These are phyloP conservation scores for Brachypodius melanocephalos DNA, from an alignment of 2,113 vertebrate species.

Conservation along the genomic window DNA sequence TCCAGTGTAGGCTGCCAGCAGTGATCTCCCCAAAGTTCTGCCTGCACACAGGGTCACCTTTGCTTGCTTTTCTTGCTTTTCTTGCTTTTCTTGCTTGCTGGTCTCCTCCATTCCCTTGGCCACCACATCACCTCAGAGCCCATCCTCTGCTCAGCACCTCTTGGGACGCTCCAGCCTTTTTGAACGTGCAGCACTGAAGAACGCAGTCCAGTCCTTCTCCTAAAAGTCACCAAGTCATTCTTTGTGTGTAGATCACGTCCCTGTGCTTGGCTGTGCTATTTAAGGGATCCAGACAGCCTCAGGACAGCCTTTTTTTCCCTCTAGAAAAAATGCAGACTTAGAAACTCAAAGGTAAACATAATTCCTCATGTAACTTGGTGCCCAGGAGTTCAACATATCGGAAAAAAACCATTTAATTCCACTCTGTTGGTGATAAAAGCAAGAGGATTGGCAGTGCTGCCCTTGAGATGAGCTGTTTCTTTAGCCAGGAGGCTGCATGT, in stretches of 20 bases:
- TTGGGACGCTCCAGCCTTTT: neutral
- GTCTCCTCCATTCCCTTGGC: neutral
- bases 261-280: neutral
- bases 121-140: neutral
- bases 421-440: neutral
- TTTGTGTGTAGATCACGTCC: neutral
- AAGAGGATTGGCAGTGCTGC: neutral
- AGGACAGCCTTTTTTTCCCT: neutral
- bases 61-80: neutral
- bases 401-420: neutral
- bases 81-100: neutral
- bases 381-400: neutral
- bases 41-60: too few species aligned
- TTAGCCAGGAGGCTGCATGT: neutral
- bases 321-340: neutral
- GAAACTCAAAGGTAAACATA: neutral
- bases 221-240: neutral
- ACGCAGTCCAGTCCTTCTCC: neutral
- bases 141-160: neutral
- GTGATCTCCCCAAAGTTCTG: rapidly evolving
- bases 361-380: neutral
- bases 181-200: neutral
- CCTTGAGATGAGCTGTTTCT: neutral
- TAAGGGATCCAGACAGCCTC: neutral
- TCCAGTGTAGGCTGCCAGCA: neutral